A percentile compares a stretch with the other conserved stretches of the same genome.
phyloP scores from a whole-genome alignment of 2,888 invertebrate species.

The Pachycephus smyrnensis region DNA sequence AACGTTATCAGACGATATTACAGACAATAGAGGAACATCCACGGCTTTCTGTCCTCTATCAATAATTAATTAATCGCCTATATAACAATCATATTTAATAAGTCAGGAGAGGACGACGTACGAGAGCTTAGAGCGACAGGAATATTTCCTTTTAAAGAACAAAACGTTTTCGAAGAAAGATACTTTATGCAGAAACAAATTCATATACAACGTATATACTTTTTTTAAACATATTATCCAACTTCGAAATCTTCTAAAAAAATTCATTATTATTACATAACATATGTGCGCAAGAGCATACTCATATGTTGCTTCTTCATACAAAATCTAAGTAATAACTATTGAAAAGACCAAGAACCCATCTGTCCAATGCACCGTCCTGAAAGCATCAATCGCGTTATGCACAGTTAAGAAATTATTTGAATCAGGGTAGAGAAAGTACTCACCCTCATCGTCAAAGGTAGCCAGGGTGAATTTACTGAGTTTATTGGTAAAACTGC shows the following conservation, averaged over 20 bases:
- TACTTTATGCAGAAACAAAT: neutral
- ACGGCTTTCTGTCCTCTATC: constrained; percentile 31
- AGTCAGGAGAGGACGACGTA: neutral
- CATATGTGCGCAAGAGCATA: neutral
- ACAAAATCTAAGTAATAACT: constrained; percentile 28
- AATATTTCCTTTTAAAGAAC: neutral
- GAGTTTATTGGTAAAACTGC: constrained; percentile 82
- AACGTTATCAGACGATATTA: constrained; percentile 66
- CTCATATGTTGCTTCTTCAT: neutral
- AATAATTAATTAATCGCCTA: neutral
- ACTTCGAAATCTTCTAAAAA: neutral
- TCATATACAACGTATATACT: neutral
- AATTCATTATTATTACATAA: neutral
- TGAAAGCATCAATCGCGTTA: constrained; percentile 41
- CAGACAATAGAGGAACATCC: constrained; percentile 34
- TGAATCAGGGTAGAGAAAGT: neutral
- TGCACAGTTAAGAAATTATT: neutral
- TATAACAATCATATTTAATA: neutral
- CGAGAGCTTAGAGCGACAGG: neutral
- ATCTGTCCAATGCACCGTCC: constrained; percentile 87
- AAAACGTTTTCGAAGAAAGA: neutral
- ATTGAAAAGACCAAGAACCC: constrained; percentile 83
- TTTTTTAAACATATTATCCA: neutral
- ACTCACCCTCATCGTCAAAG: constrained; percentile 84
- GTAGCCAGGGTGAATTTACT: constrained; percentile 88